These are phyloP conservation scores for Apis florea DNA, from an alignment of 1,140 invertebrate species.

Conservation along the genomic window DNA sequence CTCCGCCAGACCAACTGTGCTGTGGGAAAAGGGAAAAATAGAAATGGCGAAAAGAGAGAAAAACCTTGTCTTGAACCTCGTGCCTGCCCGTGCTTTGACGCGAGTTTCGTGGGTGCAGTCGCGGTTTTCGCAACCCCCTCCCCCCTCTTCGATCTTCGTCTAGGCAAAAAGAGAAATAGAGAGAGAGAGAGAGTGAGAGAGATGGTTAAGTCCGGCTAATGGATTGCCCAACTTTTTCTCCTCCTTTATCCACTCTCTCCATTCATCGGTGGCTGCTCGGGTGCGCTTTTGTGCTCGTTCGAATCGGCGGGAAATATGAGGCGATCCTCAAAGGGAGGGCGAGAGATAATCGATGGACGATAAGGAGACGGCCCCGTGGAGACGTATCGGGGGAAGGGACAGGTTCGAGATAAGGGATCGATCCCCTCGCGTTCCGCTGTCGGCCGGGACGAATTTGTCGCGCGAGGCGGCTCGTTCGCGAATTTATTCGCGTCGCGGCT, in stretches of 20 bases:
- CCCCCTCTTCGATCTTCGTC: neutral
- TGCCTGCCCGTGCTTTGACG: conserved; percentile 37
- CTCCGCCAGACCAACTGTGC: neutral
- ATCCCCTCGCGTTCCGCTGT: neutral
- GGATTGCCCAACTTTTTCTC: conserved; percentile 61
- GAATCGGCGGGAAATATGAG: conserved; percentile 39
- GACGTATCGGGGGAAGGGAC: neutral
- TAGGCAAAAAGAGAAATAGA: too few species aligned
- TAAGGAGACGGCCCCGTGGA: neutral
- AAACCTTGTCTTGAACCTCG: conserved; percentile 25
- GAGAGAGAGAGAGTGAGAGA: neutral
- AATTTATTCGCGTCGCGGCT: conserved; percentile 33
- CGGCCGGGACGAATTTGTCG: conserved; percentile 30
- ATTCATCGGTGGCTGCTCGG: conserved; percentile 33
- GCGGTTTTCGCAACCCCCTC: conserved; percentile 33
- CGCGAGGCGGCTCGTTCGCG: conserved; percentile 11
- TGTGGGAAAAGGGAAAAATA: neutral
- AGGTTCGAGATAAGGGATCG: conserved; percentile 4
- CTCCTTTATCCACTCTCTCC: conserved; percentile 34
- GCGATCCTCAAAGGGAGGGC: neutral
- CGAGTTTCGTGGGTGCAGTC: conserved; percentile 37
- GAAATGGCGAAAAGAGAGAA: neutral
- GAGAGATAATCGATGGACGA: conserved; percentile 39
- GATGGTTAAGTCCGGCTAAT: conserved; percentile 49
- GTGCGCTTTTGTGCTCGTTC: conserved; percentile 23